Base-by-base conservation (phyloP, 92 coral and sea anemone species). In the Epizoanthus rinbou region DNA sequence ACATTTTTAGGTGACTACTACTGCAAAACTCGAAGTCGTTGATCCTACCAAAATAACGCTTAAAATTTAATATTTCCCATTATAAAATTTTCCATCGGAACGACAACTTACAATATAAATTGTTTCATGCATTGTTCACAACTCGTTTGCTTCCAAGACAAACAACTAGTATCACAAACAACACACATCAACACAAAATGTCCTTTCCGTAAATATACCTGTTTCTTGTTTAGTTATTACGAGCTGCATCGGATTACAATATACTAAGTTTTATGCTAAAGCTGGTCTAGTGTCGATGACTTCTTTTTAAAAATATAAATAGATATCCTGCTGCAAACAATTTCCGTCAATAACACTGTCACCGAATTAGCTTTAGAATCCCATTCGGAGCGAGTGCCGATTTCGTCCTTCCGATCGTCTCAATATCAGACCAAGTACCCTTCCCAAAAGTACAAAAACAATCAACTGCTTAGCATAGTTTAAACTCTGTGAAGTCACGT, bases 151-250 rank as follows among this genome's bases (percentile, higher is more conserved):
- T 9, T 50, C 54, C 14, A 50, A 50, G 54, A 13, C 54, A 50
- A 50, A 50, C 54, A 50, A 10, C 54, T 50, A 50, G 47, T 76
- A 67, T 53, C 76, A 67, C 24, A 56, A 65, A 67, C 37, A 65
- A 75, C 41, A 76, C 66, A 85, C 13, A 69, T 28, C 69, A 23
- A 47, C 17, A 17, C 76, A 62, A 19, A 67, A 85, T 85, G 54
- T 69, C 69, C 58, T 64, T 60, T 45, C 82, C 87, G 73, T 73
- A 45, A 53, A 67, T 82, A 76, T 72, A 76, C 79, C 87, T 10
- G 54, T 13, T 50, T 50, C 54, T 50, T 50, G 54, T 50, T 10
- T 50, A 50, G 54, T 67, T 67, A 25, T 6, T 10, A 35, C 33
- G 16, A 19, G 71, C 45, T 21, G 62, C 63, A 15, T 33, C 17